These are phyloP conservation scores for Pharmacophagus antenor DNA, from an alignment of 2,888 invertebrate species.

Conservation along the genomic window DNA sequence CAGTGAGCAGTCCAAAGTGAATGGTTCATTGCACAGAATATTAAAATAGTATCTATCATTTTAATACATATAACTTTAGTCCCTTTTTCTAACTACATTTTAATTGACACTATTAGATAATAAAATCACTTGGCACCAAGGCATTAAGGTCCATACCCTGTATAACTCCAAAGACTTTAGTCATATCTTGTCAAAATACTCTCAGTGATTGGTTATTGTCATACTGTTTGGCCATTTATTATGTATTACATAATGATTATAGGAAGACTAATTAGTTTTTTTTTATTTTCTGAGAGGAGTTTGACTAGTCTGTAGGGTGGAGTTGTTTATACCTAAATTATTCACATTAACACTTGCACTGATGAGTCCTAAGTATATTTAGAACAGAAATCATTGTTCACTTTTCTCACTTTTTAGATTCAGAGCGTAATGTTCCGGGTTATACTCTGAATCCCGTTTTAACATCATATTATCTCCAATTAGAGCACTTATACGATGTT, in stretches of 20 bases:
- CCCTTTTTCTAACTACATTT: slow-evolving; percentile 67
- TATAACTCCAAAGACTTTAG: slow-evolving; percentile 64
- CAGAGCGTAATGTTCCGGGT: slow-evolving; percentile 69
- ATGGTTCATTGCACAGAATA: slow-evolving; percentile 72
- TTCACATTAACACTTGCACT: slow-evolving; percentile 34
- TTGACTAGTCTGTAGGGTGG: slow-evolving; percentile 73
- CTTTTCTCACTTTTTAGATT: slow-evolving; percentile 79
- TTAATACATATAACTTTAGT: slow-evolving; percentile 70
- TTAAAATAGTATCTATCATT: slow-evolving; percentile 65
- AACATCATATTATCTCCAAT: slow-evolving; percentile 75
- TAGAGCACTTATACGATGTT: slow-evolving; percentile 76
- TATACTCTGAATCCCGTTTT: slow-evolving; percentile 70
- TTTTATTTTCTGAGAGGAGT: slow-evolving; percentile 67
- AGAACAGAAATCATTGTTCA: slow-evolving; percentile 71
- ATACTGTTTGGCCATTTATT: slow-evolving; percentile 39
- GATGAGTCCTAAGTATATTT: slow-evolving; percentile 45
- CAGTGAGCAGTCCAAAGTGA: slow-evolving; percentile 49
- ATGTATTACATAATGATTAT: slow-evolving; percentile 43
- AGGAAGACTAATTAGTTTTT: slow-evolving; percentile 61
- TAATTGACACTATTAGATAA: slow-evolving; percentile 76
- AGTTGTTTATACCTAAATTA: slow-evolving; percentile 49
- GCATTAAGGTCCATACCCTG: slow-evolving; percentile 80
- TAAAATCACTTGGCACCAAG: slow-evolving; percentile 80
- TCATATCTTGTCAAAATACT: slow-evolving; percentile 66
- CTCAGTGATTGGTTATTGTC: slow-evolving; percentile 52